Percentiles rank a stretch among this genome's conserved stretches.
phyloP scores from a whole-genome alignment of 2,113 vertebrate genomes.

The Bubo scandiacus region DNA sequence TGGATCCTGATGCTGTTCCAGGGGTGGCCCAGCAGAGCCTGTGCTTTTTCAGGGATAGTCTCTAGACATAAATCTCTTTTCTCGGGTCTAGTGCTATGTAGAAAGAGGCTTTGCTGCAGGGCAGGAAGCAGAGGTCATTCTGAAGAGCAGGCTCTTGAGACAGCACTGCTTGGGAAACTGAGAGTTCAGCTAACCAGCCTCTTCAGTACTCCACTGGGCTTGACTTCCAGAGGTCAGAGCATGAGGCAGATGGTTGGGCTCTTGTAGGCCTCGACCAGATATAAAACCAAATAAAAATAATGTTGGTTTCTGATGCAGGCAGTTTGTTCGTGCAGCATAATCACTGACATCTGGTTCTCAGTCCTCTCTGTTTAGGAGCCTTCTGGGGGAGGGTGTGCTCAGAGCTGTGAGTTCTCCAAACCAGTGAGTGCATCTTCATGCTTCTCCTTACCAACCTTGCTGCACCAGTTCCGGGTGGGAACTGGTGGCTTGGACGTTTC shows the following conservation, averaged over 20 bases:
- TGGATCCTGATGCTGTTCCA: neutral
- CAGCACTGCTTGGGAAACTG: fast-evolving
- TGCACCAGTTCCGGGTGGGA: neutral
- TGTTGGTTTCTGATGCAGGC: neutral
- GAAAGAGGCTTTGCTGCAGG: neutral
- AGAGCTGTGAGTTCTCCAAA: neutral
- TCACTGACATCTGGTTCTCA: neutral
- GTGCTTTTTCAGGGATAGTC: neutral
- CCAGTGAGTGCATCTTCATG: neutral
- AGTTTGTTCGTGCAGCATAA: neutral
- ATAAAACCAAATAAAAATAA: neutral
- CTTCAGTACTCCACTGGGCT: neutral
- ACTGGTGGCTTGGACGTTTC: neutral
- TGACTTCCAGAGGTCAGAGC: neutral
- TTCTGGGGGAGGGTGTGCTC: neutral
- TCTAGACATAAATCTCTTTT: neutral
- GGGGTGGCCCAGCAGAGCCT: neutral
- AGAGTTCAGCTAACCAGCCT: neutral
- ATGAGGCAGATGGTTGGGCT: neutral
- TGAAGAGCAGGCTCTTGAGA: neutral
- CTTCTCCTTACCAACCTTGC: neutral
- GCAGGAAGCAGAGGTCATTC: neutral
- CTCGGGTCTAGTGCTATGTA: neutral
- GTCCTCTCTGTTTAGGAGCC: neutral
- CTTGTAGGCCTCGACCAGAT: neutral